Conservation (phyloP, 2,797 vertebrate genomes). For the Parambassis ranga region DNA sequence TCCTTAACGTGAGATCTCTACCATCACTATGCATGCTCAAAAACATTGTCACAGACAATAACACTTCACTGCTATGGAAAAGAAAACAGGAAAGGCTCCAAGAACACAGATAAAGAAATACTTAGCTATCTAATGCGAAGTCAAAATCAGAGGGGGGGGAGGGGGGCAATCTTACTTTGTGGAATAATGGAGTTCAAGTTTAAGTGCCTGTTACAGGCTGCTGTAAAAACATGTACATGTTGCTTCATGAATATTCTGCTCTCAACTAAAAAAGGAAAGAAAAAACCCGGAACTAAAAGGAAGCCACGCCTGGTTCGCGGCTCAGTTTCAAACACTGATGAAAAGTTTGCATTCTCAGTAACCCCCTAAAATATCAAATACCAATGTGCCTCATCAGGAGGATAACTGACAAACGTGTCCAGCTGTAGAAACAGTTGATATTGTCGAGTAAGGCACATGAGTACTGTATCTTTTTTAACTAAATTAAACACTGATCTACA, state of each 20-base stretch:
- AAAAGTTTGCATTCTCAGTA: slow-evolving; percentile 11
- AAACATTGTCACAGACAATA: slow-evolving; percentile 86
- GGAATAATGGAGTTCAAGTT: slow-evolving; percentile 45
- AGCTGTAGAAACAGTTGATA: slow-evolving; percentile 65
- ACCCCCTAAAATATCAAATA: slow-evolving; percentile 17
- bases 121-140: slow-evolving; percentile 65
- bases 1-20: slow-evolving; percentile 61
- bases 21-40: slow-evolving; percentile 88
- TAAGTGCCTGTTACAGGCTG: slow-evolving; percentile 12
- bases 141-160: slow-evolving; percentile 80
- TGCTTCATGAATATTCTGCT: slow-evolving; percentile 15
- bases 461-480: slow-evolving; percentile 78
- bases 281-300: slow-evolving; percentile 10
- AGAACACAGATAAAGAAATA: slow-evolving; percentile 86
- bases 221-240: slow-evolving; percentile 18
- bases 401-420: slow-evolving; percentile 35
- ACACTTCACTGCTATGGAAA: slow-evolving; percentile 69
- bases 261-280: slow-evolving; percentile 21
- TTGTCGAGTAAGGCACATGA: slow-evolving; percentile 92
- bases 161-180: slow-evolving; percentile 78
- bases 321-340: slow-evolving; percentile 33
- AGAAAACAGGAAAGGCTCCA: slow-evolving; percentile 80
- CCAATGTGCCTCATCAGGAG: slow-evolving; percentile 46
- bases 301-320: slow-evolving; percentile 20
- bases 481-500: slow-evolving; percentile 77